Base-by-base conservation (phyloP, 2,113 vertebrate species). In the Ciconia maguari region DNA sequence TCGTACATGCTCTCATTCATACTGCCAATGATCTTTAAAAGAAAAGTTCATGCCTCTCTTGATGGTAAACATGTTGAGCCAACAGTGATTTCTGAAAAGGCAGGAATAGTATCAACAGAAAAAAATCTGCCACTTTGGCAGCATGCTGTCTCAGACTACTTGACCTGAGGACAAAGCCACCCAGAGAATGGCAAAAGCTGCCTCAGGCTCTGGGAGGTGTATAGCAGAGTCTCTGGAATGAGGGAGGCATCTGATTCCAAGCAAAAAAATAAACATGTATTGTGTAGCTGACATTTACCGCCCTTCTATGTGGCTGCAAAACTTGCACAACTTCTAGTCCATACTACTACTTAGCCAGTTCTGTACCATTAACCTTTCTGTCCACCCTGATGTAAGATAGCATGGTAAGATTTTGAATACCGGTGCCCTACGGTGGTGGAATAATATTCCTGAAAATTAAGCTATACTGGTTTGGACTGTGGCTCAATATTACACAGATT, bases 371-470 rank as follows among this genome's bases (percentile, higher is more conserved):
- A n/a, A 30, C 36, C 6, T 52, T 80, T 61, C 32, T 61, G 24
- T n/a, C 17, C 2, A 3, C 30, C 32, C 7, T 1, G 3, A 27
- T 18, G 10, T 20, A 22, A 76, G 11, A 24, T 9, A 36, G 4
- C 41, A 46, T 13, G 3, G 19, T 20, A 83, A 75, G 20, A 29
- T 74, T 78, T 72, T 36, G 8, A 62, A n/a, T 58, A 49, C 13
- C 0, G 0, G 5, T 54, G 13, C 5, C 48, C 19, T 77, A 30
- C 5, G 30, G 11, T 24, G 10, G 13, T 81, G 34, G 42, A 58
- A 54, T 17, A 44, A 58, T 29, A 60, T 20, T 69, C 16, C 19
- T 82, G 49, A 78, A 84, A 91, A 49, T 65, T 36, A 66, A 25
- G 38, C 11, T 54, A 17, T 44, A 34, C 2, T 34, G 5, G 1